Conservation (phyloP, 2,888 invertebrate genomes). For the Metopia argyrocephala region DNA sequence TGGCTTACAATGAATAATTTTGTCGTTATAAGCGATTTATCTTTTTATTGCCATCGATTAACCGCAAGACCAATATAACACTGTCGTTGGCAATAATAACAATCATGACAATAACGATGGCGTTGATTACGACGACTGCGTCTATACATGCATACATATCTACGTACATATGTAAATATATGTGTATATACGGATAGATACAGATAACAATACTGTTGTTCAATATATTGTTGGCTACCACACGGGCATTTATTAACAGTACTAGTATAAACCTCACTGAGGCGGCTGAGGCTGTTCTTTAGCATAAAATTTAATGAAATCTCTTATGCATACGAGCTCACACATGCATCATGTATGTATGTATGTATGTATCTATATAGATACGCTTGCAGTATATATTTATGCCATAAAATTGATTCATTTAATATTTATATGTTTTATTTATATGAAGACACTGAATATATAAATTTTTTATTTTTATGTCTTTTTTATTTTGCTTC, state of each 20-base stretch:
- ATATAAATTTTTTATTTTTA: too few species aligned
- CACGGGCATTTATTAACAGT: conserved; percentile 48
- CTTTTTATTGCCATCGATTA: conserved; percentile 70
- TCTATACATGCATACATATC: neutral
- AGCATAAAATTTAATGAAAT: conserved; percentile 59
- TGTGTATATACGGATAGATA: neutral
- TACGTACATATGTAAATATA: neutral
- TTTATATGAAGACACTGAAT: neutral
- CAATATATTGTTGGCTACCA: conserved; percentile 42
- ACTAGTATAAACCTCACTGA: conserved; percentile 28
- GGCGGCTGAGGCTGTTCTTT: conserved; percentile 28
- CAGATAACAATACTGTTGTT: conserved; percentile 12
- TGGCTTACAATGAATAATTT: conserved; percentile 75
- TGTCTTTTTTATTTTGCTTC: neutral
- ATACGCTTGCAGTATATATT: neutral
- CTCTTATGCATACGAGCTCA: neutral
- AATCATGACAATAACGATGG: conserved; percentile 26
- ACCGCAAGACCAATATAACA: conserved; percentile 62
- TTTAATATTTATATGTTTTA: conserved; percentile 27
- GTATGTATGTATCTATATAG: neutral
- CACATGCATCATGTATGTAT: neutral
- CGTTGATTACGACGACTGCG: conserved; percentile 3
- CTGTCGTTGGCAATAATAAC: conserved; percentile 61
- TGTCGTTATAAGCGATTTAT: conserved; percentile 75
- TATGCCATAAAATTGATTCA: conserved; percentile 47